Percentiles rank a stretch among this genome's conserved stretches.
Evolutionary conservation across 2,888 invertebrate species (phyloP).

Genomic region (Idaea biselata): DNA sequence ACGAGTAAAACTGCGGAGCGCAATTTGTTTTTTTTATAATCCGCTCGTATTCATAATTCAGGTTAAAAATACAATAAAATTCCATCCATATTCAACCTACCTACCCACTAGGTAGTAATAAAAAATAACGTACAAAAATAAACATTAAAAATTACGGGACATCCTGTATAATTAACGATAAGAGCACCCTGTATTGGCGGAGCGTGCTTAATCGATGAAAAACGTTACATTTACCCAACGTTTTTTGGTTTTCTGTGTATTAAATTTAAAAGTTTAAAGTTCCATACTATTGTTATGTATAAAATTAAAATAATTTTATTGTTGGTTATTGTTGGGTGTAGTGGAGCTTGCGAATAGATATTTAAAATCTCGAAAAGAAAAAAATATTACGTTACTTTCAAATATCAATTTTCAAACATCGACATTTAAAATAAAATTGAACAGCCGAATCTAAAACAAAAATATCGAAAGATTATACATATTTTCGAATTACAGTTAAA

Average conservation of each 20-base stretch:
- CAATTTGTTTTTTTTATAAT: not conserved
- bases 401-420: no score
- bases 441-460: no score
- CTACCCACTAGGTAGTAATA: not conserved
- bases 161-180: slow-evolving; percentile 18
- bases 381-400: no score
- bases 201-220: slow-evolving; percentile 19
- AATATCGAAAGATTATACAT: no score
- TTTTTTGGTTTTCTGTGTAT: not conserved
- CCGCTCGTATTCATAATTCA: not conserved
- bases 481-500: no score
- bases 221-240: not conserved
- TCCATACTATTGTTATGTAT: not conserved
- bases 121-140: not conserved
- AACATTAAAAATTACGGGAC: slow-evolving; percentile 1
- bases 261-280: not conserved
- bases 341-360: no score
- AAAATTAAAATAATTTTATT: not conserved
- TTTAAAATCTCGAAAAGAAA: no score
- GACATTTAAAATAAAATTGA: no score
- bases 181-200: slow-evolving; percentile 10
- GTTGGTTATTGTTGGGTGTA: not conserved
- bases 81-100: not conserved
- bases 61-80: not conserved
- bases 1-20: no score